Evolutionary conservation across 1,140 invertebrate species (phyloP), one percentile per base, ranked within the genome.

Genomic region (Drosophila azteca): DNA sequence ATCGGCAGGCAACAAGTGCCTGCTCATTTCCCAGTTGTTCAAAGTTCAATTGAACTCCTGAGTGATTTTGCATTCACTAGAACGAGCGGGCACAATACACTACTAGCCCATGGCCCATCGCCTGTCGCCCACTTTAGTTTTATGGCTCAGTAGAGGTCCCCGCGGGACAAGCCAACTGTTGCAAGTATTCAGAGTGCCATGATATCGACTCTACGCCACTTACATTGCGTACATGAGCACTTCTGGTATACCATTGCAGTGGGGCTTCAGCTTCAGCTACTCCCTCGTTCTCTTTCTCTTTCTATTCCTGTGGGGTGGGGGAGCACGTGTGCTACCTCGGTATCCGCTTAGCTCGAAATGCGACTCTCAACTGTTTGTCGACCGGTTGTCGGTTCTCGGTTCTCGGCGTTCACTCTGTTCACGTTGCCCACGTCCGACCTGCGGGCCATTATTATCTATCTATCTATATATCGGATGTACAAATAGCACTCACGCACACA

Each of bases 401-500:
- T 3, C 4, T 13, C 11, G 11, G 35, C 13, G 11, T 13, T 39
- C 31, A 26, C 24, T 3, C 4, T 24, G 24, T 24, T 35, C 9
- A 8, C 24, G 26, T 24, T 44, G n/a, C 68, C 22, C 70, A 51
- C 50, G 48, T 55, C 52, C 50, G 31, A 74, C 70, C 71, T 49
- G 49, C 39, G 50, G 71, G 71, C 71, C 71, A 75, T 75, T 75
- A 75, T 75, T 74, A 70, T 31, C 8, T 31, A 31, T 31, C 31
- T 31, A 8, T 31, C 31, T 31, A 8, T 75, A 62, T 75, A 75
- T 75, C 71, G 52, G 51, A 61, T 58, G 50, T 48, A 65, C 71
- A 75, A 75, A 75, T 75, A 66, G 53, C 59, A 39, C 48, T 53
- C 46, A 52, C 52, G 51, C 59, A 73, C 59, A 26, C 59, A 31